Evolutionary conservation across 2,797 vertebrate species (phyloP).

Genomic region (Xyrichtys novacula): DNA sequence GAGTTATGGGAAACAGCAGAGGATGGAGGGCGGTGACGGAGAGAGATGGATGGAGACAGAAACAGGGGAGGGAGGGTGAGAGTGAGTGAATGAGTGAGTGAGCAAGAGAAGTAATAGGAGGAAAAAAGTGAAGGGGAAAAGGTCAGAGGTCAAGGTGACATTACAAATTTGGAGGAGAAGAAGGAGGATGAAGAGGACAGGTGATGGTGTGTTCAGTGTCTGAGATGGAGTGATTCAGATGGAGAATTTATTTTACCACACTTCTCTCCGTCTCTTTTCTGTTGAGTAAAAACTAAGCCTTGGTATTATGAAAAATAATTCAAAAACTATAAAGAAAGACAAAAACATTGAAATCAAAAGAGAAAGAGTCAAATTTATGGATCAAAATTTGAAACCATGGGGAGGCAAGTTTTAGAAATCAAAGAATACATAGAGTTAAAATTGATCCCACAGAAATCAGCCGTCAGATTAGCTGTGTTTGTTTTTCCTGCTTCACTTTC

Average conservation of each 20-base stretch:
- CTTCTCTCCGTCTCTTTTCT: no score
- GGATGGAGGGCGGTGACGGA: conserved; percentile 65
- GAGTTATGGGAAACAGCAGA: conserved; percentile 76
- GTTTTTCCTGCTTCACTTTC: no score
- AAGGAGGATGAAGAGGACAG: conserved; percentile 7
- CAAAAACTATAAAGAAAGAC: no score
- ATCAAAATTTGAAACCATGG: no score
- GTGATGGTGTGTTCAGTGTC: conserved; percentile 29
- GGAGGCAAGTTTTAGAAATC: no score
- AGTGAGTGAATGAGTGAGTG: conserved; percentile 10
- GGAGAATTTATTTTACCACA: conserved; percentile 28
- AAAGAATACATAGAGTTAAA: no score
- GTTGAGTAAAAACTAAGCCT: no score
- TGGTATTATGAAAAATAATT: no score
- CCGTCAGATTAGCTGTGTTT: no score
- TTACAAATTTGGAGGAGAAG: conserved; percentile 24
- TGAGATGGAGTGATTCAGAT: conserved; percentile 19
- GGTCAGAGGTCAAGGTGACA: conserved; percentile 37
- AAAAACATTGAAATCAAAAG: no score
- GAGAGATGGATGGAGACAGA: conserved; percentile 15
- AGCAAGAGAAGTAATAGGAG: conserved; percentile 14
- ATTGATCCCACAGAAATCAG: no score
- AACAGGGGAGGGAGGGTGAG: background rate
- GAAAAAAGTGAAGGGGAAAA: conserved; percentile 31
- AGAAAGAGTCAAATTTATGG: no score